Evolutionary conservation across 2,888 invertebrate genomes (phyloP), one percentile per base, ranked within the genome.

Genomic region (Acanthacorydalis orientalis): DNA sequence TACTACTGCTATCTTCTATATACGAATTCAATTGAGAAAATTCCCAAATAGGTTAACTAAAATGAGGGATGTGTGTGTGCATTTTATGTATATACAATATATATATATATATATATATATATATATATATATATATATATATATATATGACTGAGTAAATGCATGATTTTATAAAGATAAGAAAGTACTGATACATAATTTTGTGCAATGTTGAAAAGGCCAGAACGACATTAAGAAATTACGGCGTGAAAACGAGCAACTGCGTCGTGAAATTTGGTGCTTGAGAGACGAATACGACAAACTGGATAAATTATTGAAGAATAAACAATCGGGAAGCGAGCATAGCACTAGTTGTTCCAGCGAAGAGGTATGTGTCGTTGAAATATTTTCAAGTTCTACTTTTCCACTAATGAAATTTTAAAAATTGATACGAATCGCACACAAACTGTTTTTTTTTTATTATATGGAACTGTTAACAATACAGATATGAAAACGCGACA

Each of bases 221-320:
- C 89, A 90, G 64, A 83, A 81, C 55, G 89, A 90, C 61, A 87
- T 90, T 57, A 88, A 89, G 66, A 89, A 90, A 62, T 63, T 91
- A 59, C 81, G 87, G 52, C 72, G 85, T 40, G 90, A 91, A 61
- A 90, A 90, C 70, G 89, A 90, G 55, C 84, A 86, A 63, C 69
- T 91, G 48, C 80, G 87, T 57, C 72, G 87, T 16, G 90, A 90
- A 67, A 86, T 90, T 60, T 89, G 87, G 72, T 82, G 83, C 49
- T 72, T 90, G 46, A 74, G 90, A 33, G 89, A 90, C 63, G 89
- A 90, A 65, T 90, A 89, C 65, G 89, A 90, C 63, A 77, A 86
- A 47, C 70, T 90, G 56, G 88, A 89, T 65, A 81, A 79, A 57
- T 73, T 87, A 61, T 73, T 90, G 58, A 79, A 79, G 48, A 77